Conservation (phyloP, 2,888 invertebrate genomes). For the Lycocerus yunnanus region DNA sequence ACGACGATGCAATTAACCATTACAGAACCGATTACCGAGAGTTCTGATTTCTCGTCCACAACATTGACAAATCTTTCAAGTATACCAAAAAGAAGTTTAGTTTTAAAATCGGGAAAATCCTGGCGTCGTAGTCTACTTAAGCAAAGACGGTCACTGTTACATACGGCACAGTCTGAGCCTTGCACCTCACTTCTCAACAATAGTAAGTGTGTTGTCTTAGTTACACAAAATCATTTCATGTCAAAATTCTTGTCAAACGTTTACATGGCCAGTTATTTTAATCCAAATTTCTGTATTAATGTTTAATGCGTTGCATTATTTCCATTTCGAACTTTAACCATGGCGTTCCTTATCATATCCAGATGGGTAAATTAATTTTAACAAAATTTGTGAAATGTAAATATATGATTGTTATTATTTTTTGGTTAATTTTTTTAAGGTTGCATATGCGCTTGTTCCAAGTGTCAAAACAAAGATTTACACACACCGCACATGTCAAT, state of each 20-base stretch:
- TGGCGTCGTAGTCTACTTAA: slow-evolving; percentile 70
- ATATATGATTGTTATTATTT: neutral
- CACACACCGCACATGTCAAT: neutral
- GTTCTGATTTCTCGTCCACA: neutral
- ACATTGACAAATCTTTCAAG: neutral
- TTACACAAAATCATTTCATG: neutral
- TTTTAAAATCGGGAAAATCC: slow-evolving; percentile 68
- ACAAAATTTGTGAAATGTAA: neutral
- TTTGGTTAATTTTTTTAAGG: slow-evolving; percentile 1
- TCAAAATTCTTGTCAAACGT: slow-evolving; percentile 18
- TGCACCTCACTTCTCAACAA: neutral
- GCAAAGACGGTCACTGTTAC: slow-evolving; percentile 43
- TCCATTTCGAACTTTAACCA: neutral
- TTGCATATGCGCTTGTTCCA: slow-evolving; percentile 7
- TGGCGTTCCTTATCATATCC: neutral
- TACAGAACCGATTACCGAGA: neutral
- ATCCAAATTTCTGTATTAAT: slow-evolving; percentile 13
- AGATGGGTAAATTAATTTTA: slow-evolving; percentile 15
- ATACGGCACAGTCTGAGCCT: too few species aligned
- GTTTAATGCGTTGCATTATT: slow-evolving; percentile 12
- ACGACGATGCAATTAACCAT: neutral
- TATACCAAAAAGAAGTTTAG: slow-evolving; percentile 43
- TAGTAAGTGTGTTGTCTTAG: slow-evolving; percentile 16
- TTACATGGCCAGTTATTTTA: neutral
- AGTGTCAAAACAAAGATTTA: neutral